A percentile compares a stretch with the other conserved stretches of the same genome.
These are phyloP conservation scores for Agelas oroides DNA, from an alignment of 37 sponge, comb jelly and placozoan species.

Conservation along the genomic window DNA sequence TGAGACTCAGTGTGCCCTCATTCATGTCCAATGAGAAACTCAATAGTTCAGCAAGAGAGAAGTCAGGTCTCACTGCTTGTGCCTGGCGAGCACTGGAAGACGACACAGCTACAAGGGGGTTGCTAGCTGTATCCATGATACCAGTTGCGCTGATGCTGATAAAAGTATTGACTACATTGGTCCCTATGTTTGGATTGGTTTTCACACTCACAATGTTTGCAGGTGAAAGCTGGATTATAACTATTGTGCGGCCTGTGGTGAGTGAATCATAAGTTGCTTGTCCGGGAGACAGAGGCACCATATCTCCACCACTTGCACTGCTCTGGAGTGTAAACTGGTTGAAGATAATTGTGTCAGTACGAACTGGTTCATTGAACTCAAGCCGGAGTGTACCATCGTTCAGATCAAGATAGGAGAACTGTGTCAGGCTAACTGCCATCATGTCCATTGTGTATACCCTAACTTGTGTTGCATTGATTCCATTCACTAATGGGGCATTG, in stretches of 20 bases:
- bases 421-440: conserved; percentile 25
- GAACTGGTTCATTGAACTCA: conserved; percentile 84
- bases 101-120: conserved; percentile 46
- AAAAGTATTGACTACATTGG: conserved; percentile 32
- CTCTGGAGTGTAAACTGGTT: conserved; percentile 68
- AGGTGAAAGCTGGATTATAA: conserved; percentile 59
- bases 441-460: conserved; percentile 51
- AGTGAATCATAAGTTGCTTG: conserved; percentile 19
- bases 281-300: conserved; percentile 54
- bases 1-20: conserved; percentile 51
- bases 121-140: conserved; percentile 66
- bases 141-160: conserved; percentile 48
- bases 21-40: conserved; percentile 80
- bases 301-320: conserved; percentile 37
- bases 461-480: conserved; percentile 57
- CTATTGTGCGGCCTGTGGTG: conserved; percentile 19
- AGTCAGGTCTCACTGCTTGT: conserved; percentile 24
- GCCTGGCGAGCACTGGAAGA: conserved; percentile 28
- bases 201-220: conserved; percentile 73
- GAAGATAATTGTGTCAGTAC: conserved; percentile 38
- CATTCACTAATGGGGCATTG: conserved; percentile 31
- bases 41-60: conserved; percentile 46
- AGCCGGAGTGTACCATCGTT: conserved; percentile 61
- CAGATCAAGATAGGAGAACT: conserved; percentile 72
- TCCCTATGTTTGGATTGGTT: conserved; percentile 46